Evolutionary conservation across 2,113 vertebrate genomes (phyloP), one percentile per base, ranked within the genome.

Genomic region (Fukomys damarensis): DNA sequence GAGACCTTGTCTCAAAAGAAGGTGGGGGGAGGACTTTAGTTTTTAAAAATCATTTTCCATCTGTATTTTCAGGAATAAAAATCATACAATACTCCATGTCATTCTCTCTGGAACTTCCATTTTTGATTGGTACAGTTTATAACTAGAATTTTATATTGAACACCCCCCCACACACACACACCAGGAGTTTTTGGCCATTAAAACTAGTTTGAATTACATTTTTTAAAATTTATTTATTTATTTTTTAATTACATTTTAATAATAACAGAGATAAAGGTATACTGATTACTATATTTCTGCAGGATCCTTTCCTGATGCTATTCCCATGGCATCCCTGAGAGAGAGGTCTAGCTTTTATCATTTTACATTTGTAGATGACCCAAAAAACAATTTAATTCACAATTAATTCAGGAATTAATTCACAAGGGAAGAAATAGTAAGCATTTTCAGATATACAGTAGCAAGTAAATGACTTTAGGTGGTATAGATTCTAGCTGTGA

Each of bases 21-120:
- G 32, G 32, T 2, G 32, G 32, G 35, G 32, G 35, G 65, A 12
- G 38, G 5, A 85, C 77, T 76, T 97, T 49, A 84, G 49, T n/a
- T 96, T 85, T 96, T 96, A 74, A 28, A 43, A 74, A 76, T 66
- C 58, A 59, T 86, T 95, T 96, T 77, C 46, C 16, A n/a, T 90
- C 0, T 49, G 0, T 97, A 80, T 91, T 91, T 95, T 86, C 38
- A 91, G 72, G 61, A 61, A 63, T 82, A 91, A 86, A 97, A 83
- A n/a, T 61, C 24, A 46, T 58, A 58, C 32, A 58, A 35, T 92
- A 66, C 14, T 74, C 82, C 28, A 68, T 97, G 52, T 95, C 52
- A 43, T 12, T 68, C 93, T 56, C 56, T 92, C 41, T 80, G 41
- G 5, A 92, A 74, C 38, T 38, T 93, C 17, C 58, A 26, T 85